Evolutionary conservation across 2,888 invertebrate species (phyloP).

Genomic region (Allygus modestus): DNA sequence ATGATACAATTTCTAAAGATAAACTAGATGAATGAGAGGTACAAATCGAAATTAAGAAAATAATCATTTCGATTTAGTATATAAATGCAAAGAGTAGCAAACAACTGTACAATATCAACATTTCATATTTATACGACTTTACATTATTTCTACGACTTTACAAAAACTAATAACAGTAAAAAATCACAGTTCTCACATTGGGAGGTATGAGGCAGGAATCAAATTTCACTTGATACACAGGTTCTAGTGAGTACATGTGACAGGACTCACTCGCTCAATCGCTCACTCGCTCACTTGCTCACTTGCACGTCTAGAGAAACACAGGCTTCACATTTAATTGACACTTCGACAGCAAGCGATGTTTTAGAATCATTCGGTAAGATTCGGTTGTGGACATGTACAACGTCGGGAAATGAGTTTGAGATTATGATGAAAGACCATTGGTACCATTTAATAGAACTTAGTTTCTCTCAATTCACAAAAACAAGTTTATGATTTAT

Average conservation of each 20-base stretch:
- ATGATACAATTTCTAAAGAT: conserved; percentile 57
- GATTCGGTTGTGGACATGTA: neutral
- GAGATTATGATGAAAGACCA: conserved; percentile 27
- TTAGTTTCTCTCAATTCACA: neutral
- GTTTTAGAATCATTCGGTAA: conserved; percentile 34
- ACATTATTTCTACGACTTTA: conserved; percentile 61
- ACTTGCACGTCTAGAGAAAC: conserved; percentile 23
- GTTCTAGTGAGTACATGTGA: conserved; percentile 17
- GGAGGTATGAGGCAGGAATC: conserved; percentile 68
- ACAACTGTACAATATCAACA: conserved; percentile 64
- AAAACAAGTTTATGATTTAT: neutral
- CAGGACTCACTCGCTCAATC: conserved; percentile 15
- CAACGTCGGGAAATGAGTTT: neutral
- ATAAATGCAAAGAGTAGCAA: conserved; percentile 65
- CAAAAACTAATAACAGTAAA: conserved; percentile 67
- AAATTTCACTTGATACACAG: conserved; percentile 54
- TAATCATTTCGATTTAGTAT: conserved; percentile 61
- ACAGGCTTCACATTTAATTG: conserved; percentile 40
- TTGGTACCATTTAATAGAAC: conserved; percentile 16
- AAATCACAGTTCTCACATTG: conserved; percentile 67
- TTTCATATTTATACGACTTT: conserved; percentile 57
- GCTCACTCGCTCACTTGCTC: neutral
- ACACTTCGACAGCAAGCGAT: conserved; percentile 42
- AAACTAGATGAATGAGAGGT: conserved; percentile 65
- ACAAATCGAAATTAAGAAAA: conserved; percentile 60